A percentile compares a stretch with the other conserved stretches of the same genome.
These are phyloP conservation scores for Caenorhabditis sp. DNA, from an alignment of 2,888 invertebrate genomes.

Conservation along the genomic window DNA sequence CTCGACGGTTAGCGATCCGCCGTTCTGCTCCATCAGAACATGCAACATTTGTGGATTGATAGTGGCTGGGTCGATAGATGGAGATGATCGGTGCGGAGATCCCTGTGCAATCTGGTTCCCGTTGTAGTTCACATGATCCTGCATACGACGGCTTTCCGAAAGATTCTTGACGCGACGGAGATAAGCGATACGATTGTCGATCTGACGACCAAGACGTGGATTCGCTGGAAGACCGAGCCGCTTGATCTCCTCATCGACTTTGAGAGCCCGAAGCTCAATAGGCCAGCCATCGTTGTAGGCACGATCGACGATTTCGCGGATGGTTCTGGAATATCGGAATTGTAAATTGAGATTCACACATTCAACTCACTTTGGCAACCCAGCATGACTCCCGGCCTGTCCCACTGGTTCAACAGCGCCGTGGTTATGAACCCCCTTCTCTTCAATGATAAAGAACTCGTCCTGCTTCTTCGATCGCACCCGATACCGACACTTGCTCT, in stretches of 20 bases:
- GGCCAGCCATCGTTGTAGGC: conserved; percentile 72
- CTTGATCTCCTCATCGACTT: conserved; percentile 70
- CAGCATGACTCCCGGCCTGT: conserved; percentile 71
- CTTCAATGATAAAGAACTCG: conserved; percentile 71
- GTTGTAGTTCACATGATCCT: conserved; percentile 35
- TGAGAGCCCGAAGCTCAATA: conserved; percentile 45
- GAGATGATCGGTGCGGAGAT: neutral
- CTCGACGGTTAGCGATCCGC: conserved; percentile 37
- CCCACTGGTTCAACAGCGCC: conserved; percentile 69
- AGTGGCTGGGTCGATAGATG: neutral
- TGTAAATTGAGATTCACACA: no score
- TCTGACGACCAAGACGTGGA: conserved; percentile 70
- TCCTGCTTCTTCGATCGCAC: conserved; percentile 62
- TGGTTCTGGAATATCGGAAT: no score
- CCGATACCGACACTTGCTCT: conserved; percentile 70
- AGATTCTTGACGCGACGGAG: conserved; percentile 73
- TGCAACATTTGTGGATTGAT: conserved; percentile 39
- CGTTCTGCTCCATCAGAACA: conserved; percentile 46
- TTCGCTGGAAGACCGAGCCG: conserved; percentile 72
- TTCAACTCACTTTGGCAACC: conserved; percentile 67
- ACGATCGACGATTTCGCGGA: conserved; percentile 73
- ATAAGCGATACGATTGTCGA: conserved; percentile 75
- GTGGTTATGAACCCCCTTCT: conserved; percentile 70
- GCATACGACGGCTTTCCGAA: conserved; percentile 59
- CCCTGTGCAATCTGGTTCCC: neutral